A percentile compares a stretch with the other conserved stretches of the same genome.
Evolutionary conservation across 1,140 invertebrate species (phyloP).

Genomic region (Sarcophaga peregrina): DNA sequence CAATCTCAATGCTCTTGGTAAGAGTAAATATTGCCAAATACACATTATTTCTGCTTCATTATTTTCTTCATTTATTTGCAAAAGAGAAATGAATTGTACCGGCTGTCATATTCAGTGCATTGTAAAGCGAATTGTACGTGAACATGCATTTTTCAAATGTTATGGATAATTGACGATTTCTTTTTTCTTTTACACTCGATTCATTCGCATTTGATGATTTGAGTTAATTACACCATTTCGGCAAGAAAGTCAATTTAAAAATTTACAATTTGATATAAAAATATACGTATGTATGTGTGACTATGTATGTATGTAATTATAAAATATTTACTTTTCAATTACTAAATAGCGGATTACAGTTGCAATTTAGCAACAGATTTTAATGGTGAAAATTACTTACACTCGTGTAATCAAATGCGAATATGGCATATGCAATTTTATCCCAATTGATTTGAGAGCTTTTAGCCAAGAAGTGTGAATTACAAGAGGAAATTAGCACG

Average conservation of each 20-base stretch:
- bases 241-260: neutral
- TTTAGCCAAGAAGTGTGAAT: slow-evolving; percentile 5
- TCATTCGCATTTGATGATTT: neutral
- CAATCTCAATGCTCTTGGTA: neutral
- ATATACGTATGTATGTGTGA: too few relatives aligned
- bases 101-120: too few relatives aligned
- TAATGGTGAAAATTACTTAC: neutral
- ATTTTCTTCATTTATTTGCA: neutral
- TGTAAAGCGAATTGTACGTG: too few relatives aligned
- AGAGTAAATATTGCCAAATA: neutral
- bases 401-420: neutral
- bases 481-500: slow-evolving; percentile 2
- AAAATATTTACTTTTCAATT: neutral
- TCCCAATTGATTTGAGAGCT: neutral
- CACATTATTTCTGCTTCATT: neutral
- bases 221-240: neutral
- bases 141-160: too few relatives aligned
- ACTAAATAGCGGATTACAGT: slow-evolving; percentile 1
- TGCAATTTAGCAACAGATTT: neutral
- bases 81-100: too few relatives aligned
- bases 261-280: neutral
- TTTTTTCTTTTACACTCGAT: neutral
- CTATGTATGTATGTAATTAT: neutral
- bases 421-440: neutral
- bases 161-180: too few relatives aligned